These are phyloP conservation scores for Parazoanthus darwini DNA, from an alignment of 92 coral and sea anemone species.

Conservation along the genomic window DNA sequence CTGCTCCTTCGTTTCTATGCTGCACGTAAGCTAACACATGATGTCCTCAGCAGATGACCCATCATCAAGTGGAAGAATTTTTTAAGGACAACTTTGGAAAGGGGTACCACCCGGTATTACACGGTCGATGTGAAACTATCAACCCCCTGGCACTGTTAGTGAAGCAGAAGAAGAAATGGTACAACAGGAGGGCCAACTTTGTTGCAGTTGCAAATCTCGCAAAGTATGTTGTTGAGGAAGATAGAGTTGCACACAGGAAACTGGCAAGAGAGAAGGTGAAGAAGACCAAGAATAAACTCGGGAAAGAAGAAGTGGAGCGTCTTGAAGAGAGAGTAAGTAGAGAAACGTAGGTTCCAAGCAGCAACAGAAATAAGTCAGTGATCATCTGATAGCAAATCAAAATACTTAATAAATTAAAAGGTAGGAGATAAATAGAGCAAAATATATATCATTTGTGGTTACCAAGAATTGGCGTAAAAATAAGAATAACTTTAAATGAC, in stretches of 20 bases:
- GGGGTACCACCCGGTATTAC: slow-evolving; percentile 23
- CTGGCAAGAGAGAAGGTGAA: neutral
- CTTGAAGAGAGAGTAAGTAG: slow-evolving; percentile 4
- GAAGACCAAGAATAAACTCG: slow-evolving; percentile 8
- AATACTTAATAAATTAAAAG: too few relatives aligned
- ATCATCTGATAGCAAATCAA: neutral
- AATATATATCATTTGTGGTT: too few relatives aligned
- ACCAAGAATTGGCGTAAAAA: too few relatives aligned
- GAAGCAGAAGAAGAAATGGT: slow-evolving; percentile 25
- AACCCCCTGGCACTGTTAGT: slow-evolving; percentile 20
- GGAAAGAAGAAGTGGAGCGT: slow-evolving; percentile 8
- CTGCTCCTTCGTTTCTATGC: too few relatives aligned
- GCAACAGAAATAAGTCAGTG: neutral
- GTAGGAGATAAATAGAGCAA: neutral
- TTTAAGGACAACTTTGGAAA: slow-evolving; percentile 21
- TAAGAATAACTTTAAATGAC: too few relatives aligned
- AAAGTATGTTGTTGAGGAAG: neutral
- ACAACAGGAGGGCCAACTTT: neutral
- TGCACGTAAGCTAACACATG: too few relatives aligned
- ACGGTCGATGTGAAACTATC: slow-evolving; percentile 24
- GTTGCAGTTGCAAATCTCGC: slow-evolving; percentile 1
- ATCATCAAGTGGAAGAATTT: slow-evolving; percentile 3
- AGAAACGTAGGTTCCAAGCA: neutral
- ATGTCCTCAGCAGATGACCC: neutral
- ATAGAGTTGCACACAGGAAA: neutral